Evolutionary conservation across 30 jellyfish, hydroid and myxozoan species (phyloP), one percentile per base, ranked within the genome.

Genomic region (Aurelia sp.): DNA sequence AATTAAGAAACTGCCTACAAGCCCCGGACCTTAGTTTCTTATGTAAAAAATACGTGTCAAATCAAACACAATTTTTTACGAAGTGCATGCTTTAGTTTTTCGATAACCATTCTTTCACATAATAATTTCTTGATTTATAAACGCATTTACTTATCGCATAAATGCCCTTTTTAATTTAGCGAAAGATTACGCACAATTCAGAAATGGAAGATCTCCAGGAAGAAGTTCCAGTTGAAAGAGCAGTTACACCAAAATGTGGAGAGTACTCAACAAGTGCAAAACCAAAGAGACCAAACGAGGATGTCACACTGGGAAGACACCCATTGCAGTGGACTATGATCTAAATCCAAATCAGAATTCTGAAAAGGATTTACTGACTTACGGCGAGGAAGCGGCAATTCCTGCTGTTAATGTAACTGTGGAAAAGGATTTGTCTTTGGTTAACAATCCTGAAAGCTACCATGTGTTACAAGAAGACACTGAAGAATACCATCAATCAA

Each of bases 261-360:
- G 67, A 58, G 67, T 2, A 58, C 67, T 58, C 22, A 20, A 58
- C 67, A 58, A 58, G 3, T 58, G 67, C 2, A 2, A 3, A 20
- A 58, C 67, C 67, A 58, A 6, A 58, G 67, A 58, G 67, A 2
- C 67, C 67, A 20, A 20, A 20, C 6, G 67, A 58, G 67, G 67
- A 17, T 15, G 67, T 58, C 67, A 58, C 67, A n/a, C n/a, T 17
- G 67, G 67, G 67, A 58, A 58, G 67, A 6, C 6, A 58, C 67
- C 3, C 67, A 58, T 58, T 17, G 67, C 24, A 58, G 67, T 58
- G 67, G 67, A 58, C 4, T 58, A 2, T 5, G n/a, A n/a, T n/a
- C n/a, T n/a, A n/a, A 20, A 58, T 35, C 44, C 44, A 3, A 20
- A 58, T 58, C 67, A 58, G 2, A 58, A 15, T 58, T 58, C 67